These are phyloP conservation scores for Hydrophis major DNA, from an alignment of 2,797 vertebrate genomes.

Conservation along the genomic window DNA sequence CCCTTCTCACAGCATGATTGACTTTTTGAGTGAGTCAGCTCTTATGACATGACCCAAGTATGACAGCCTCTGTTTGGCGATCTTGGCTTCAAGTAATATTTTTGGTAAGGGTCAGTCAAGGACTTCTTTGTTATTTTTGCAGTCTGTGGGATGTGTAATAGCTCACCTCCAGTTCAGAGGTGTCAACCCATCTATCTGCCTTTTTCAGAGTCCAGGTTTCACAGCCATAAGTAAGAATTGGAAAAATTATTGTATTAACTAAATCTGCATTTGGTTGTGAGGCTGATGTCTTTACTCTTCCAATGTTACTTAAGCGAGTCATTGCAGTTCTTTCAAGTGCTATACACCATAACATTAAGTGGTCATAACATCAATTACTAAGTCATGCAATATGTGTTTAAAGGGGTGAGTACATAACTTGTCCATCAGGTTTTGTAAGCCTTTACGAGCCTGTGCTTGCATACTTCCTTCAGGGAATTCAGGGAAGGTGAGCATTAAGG, in stretches of 20 bases:
- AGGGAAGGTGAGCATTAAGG: constrained; percentile 6
- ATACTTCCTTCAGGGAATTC: not conserved
- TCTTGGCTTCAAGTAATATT: not conserved
- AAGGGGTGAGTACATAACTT: constrained; percentile 24
- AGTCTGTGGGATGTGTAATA: not conserved
- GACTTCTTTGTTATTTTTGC: not conserved
- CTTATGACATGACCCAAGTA: not conserved
- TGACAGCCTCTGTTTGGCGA: not conserved
- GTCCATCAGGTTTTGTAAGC: constrained; percentile 8
- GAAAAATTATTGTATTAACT: not conserved
- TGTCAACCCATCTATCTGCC: not conserved
- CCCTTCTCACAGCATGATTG: not conserved
- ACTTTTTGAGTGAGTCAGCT: not conserved
- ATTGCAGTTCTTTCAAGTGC: not conserved
- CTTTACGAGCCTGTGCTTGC: constrained; percentile 9
- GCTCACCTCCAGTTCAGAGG: not conserved
- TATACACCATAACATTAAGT: not conserved
- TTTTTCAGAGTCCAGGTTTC: not conserved
- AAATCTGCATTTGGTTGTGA: not conserved
- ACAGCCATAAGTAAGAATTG: not conserved
- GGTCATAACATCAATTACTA: not conserved
- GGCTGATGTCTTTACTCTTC: not conserved
- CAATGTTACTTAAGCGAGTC: not conserved
- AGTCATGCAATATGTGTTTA: constrained; percentile 2
- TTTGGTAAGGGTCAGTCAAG: not conserved